A percentile compares a stretch with the other conserved stretches of the same genome.
These are phyloP conservation scores for Pyralis farinalis DNA, from an alignment of 2,888 invertebrate genomes.

Conservation along the genomic window DNA sequence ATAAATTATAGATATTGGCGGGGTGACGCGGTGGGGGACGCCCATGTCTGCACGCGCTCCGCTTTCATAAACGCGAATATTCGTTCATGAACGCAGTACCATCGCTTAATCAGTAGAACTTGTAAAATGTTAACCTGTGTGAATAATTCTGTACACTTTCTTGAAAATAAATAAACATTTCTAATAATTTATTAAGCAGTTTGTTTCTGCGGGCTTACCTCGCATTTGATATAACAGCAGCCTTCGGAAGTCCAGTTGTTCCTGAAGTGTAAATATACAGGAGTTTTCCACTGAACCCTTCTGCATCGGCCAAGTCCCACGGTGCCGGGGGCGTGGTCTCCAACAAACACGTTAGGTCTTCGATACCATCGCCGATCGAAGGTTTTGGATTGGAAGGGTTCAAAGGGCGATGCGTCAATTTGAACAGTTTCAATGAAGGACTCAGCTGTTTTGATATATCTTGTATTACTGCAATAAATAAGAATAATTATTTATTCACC, in stretches of 20 bases:
- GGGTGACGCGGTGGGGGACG: too few relatives aligned
- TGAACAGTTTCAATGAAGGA: slow-evolving; percentile 85
- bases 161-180: too few relatives aligned
- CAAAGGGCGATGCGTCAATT: slow-evolving; percentile 61
- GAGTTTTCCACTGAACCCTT: slow-evolving; percentile 88
- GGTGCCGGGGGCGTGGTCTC: slow-evolving; percentile 77
- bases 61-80: too few relatives aligned
- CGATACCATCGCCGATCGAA: slow-evolving; percentile 58
- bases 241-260: slow-evolving; percentile 98
- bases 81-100: too few relatives aligned
- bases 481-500: too few relatives aligned
- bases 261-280: slow-evolving; percentile 99
- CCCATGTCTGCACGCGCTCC: too few relatives aligned
- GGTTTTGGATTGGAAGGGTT: slow-evolving; percentile 33
- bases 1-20: too few relatives aligned
- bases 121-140: too few relatives aligned
- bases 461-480: slow-evolving; percentile 86
- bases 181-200: too few relatives aligned
- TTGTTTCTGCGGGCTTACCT: too few relatives aligned
- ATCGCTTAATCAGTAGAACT: too few relatives aligned
- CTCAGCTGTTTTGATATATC: slow-evolving; percentile 85
- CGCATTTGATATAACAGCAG: slow-evolving; percentile 96
- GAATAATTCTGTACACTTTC: too few relatives aligned
- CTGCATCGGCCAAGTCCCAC: slow-evolving; percentile 80
- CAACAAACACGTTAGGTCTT: slow-evolving; percentile 82